Percentiles rank a stretch among this genome's conserved stretches.
phyloP scores from a whole-genome alignment of 2,888 invertebrate genomes.

The Molorchus minor region DNA sequence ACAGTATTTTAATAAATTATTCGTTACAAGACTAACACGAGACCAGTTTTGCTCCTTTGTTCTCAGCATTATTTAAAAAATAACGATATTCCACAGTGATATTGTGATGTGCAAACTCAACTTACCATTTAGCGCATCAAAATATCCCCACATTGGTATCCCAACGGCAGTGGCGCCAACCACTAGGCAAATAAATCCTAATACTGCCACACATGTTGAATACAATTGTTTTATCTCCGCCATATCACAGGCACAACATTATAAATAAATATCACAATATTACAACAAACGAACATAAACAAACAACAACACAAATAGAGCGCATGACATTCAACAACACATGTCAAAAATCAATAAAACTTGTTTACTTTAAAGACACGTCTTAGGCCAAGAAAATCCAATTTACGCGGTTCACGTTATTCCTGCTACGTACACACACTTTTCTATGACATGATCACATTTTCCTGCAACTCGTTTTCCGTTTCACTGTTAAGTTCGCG shows the following conservation, averaged over 20 bases:
- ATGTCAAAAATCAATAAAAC: conserved; percentile 49
- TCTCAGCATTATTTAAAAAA: background rate
- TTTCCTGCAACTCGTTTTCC: conserved; percentile 35
- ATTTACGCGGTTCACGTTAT: conserved; percentile 32
- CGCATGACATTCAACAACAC: conserved; percentile 44
- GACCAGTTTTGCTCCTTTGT: background rate
- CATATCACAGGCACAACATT: conserved; percentile 60
- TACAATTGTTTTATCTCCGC: conserved; percentile 72
- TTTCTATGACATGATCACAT: conserved; percentile 35
- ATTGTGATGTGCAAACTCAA: conserved; percentile 32
- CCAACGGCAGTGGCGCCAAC: conserved; percentile 85
- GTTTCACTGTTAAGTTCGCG: conserved; percentile 22
- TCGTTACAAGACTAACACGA: background rate
- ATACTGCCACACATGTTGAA: conserved; percentile 73
- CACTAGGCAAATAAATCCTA: conserved; percentile 82
- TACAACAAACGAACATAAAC: conserved; percentile 36
- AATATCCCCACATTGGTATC: conserved; percentile 88
- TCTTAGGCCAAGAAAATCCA: conserved; percentile 33
- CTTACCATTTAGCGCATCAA: conserved; percentile 75
- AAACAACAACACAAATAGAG: conserved; percentile 35
- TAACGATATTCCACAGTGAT: background rate
- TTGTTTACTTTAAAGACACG: conserved; percentile 46
- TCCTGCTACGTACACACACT: conserved; percentile 27
- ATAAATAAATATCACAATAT: conserved; percentile 33
- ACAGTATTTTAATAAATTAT: background rate